Evolutionary conservation across 2,797 vertebrate genomes (phyloP), one percentile per base, ranked within the genome.

Genomic region (Sebastiscus tertius): DNA sequence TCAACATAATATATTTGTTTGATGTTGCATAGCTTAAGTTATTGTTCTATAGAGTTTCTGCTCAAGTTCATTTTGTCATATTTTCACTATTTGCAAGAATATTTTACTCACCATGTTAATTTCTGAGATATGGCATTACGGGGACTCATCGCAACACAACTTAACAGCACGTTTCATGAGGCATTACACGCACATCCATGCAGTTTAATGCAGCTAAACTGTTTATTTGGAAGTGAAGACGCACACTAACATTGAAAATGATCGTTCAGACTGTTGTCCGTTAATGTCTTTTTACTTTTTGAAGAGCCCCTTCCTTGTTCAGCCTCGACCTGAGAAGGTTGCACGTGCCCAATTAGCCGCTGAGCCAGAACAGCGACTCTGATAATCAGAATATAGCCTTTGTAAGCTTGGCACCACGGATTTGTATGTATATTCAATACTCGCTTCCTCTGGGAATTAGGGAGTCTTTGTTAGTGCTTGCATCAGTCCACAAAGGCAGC

Each of bases 391-490:
- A 79, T 84, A 81, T 82, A 83, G 81, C 75, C 55, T 91, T 84
- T 84, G 73, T 87, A 83, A 87, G 74, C 77, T 78, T 65, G 22
- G 73, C 82, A 78, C 66, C 55, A 33, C 65, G 65, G 82, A 68
- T 75, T 72, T 76, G 20, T 70, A 63, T 84, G 75, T 82, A 59
- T 75, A 83, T 86, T 89, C 84, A 86, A 79, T 82, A 77, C 77
- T 79, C 14, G 12, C 80, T 85, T 83, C 74, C 34, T 71, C 75
- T 29, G 64, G 77, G 86, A 85, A 81, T 85, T 62, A 73, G 49
- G 6, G 31, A 75, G 26, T 79, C 70, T 86, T 64, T 83, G 80
- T 82, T 71, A 72, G 34, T 83, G 77, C 73, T 85, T 90, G 66
- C 70, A 22, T 88, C 68, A 68, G 77, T 77, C 72, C 39, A 81